Evolutionary conservation across 2,888 invertebrate species (phyloP).

Genomic region (Zaprionus obscuricornis): DNA sequence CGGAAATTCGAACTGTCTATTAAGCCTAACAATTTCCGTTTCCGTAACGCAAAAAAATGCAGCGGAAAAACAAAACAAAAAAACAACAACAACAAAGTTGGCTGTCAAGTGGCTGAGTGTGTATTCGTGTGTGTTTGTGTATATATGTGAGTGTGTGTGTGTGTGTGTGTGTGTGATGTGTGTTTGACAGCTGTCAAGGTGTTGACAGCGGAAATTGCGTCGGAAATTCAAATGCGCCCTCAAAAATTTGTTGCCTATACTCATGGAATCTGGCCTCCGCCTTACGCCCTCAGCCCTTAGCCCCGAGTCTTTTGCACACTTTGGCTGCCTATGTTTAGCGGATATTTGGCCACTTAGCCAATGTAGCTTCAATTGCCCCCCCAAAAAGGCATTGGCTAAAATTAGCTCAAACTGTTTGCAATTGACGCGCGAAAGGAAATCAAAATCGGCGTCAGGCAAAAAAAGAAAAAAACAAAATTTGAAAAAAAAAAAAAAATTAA

Average conservation of each 20-base stretch:
- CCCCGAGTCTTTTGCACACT: too few relatives aligned
- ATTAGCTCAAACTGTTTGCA: slow-evolving; percentile 56
- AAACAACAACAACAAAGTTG: slow-evolving; percentile 12
- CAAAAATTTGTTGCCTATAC: slow-evolving; percentile 29
- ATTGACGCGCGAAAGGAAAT: slow-evolving; percentile 61
- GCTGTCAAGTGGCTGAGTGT: slow-evolving; percentile 39
- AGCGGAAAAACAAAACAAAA: slow-evolving; percentile 38
- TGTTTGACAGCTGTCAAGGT: slow-evolving; percentile 76
- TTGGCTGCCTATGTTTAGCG: background rate
- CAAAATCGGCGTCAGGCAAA: slow-evolving; percentile 36
- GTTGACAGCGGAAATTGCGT: slow-evolving; percentile 75
- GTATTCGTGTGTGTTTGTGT: slow-evolving; percentile 20
- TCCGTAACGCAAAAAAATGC: slow-evolving; percentile 53
- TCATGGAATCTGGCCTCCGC: too few relatives aligned
- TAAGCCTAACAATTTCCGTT: slow-evolving; percentile 79
- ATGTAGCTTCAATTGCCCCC: slow-evolving; percentile 33
- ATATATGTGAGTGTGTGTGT: slow-evolving; percentile 13
- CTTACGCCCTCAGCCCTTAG: too few relatives aligned
- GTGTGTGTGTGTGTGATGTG: slow-evolving; percentile 42
- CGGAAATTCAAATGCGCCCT: slow-evolving; percentile 69
- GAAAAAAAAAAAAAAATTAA: slow-evolving; percentile 9
- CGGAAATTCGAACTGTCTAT: slow-evolving; percentile 76
- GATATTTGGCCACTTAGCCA: slow-evolving; percentile 60
- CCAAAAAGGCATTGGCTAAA: slow-evolving; percentile 30
- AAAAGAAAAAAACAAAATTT: slow-evolving; percentile 13